These are phyloP conservation scores for Enteromius afrohamiltoni DNA, from an alignment of 2,797 vertebrate species.

Conservation along the genomic window DNA sequence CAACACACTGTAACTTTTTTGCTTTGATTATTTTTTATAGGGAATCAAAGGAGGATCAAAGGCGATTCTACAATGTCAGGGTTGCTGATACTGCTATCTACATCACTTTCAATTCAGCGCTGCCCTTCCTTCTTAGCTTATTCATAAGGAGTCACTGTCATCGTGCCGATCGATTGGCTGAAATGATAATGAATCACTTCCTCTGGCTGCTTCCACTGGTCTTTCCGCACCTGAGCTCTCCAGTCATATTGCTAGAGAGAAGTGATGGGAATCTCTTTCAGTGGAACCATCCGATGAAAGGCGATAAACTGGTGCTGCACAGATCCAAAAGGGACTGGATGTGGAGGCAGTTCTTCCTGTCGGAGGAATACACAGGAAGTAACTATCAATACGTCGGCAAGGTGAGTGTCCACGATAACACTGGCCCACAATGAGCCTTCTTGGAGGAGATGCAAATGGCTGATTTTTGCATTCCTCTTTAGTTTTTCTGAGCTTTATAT, in stretches of 20 bases:
- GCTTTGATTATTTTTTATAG: conserved; percentile 57
- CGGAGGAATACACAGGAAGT: conserved; percentile 85
- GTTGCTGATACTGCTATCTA: conserved; percentile 54
- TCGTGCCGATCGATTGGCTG: conserved; percentile 58
- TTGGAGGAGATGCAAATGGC: conserved; percentile 30
- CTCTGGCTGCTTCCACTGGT: conserved; percentile 61
- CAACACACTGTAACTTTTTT: conserved; percentile 48
- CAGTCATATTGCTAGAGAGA: conserved; percentile 51
- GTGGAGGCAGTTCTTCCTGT: conserved; percentile 90
- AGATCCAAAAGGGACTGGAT: conserved; percentile 86
- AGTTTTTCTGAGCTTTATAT: conserved; percentile 41
- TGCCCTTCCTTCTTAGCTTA: conserved; percentile 57
- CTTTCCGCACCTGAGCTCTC: conserved; percentile 52
- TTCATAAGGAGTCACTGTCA: conserved; percentile 51
- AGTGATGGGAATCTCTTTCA: conserved; percentile 61
- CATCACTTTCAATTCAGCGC: conserved; percentile 49
- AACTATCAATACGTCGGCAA: conserved; percentile 88
- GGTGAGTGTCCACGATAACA: conserved; percentile 72
- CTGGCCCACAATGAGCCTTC: background rate
- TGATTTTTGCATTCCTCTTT: background rate
- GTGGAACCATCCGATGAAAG: conserved; percentile 59
- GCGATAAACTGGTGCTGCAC: conserved; percentile 71
- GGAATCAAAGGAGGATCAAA: conserved; percentile 60
- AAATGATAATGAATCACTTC: conserved; percentile 63
- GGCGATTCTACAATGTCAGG: conserved; percentile 60